Evolutionary conservation across 1,140 invertebrate genomes (phyloP).

Genomic region (Drosophila willistoni): DNA sequence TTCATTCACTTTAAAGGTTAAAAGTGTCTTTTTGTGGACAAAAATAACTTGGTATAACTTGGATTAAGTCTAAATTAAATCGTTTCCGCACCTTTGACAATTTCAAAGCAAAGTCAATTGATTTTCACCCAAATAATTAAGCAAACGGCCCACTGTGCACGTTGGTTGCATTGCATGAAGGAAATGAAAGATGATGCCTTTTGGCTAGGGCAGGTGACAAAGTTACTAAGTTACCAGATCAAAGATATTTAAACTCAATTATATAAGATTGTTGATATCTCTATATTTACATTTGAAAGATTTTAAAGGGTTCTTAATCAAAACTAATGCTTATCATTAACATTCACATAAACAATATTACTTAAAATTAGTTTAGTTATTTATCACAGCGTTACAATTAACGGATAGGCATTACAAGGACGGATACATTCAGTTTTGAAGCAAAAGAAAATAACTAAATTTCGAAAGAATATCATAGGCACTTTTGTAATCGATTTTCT

Average conservation of each 20-base stretch:
- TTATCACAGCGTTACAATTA: constrained; percentile 78
- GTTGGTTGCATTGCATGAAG: constrained; percentile 22
- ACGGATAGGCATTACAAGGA: constrained; percentile 17
- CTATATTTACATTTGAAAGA: constrained; percentile 27
- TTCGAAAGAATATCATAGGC: constrained; percentile 33
- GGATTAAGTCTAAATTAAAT: no score
- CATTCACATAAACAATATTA: constrained; percentile 40
- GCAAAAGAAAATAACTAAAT: constrained; percentile 21
- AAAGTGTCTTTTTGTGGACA: no score
- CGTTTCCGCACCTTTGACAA: no score
- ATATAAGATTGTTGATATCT: constrained; percentile 38
- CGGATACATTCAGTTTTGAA: constrained; percentile 47
- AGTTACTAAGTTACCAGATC: not conserved
- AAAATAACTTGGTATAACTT: no score
- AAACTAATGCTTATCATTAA: constrained; percentile 48
- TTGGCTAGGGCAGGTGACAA: constrained; percentile 8
- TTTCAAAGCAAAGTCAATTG: no score
- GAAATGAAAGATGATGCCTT: constrained; percentile 59
- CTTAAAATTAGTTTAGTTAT: constrained; percentile 55
- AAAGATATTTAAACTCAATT: constrained; percentile 41
- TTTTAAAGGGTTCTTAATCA: constrained; percentile 37
- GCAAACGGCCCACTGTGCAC: no score
- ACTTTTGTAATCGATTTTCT: constrained; percentile 22
- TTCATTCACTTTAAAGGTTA: no score
- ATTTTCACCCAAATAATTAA: no score